phyloP scores from a whole-genome alignment of 1,140 invertebrate species.

The Aradophagus sp. region DNA sequence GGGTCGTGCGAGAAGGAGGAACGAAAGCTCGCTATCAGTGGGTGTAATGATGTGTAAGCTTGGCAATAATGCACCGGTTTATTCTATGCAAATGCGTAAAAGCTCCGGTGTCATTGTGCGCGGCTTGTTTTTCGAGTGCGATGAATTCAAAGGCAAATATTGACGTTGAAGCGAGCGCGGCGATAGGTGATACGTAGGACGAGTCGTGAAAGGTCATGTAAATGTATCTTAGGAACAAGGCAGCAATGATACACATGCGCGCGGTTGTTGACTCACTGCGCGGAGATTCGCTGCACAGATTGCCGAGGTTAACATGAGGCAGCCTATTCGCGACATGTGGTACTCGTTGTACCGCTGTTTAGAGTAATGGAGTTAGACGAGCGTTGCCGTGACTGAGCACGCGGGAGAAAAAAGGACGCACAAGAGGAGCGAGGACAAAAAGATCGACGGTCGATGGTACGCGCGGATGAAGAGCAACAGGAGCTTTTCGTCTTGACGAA shows the following conservation, averaged over 20 bases:
- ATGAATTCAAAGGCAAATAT: conserved; percentile 41
- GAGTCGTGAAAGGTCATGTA: conserved; percentile 54
- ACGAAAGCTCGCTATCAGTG: conserved; percentile 1
- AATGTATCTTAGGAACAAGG: conserved; percentile 42
- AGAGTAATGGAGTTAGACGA: conserved; percentile 53
- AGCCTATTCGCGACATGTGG: conserved; percentile 60
- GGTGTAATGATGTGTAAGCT: conserved; percentile 16
- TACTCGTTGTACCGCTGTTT: conserved; percentile 58
- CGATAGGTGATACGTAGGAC: conserved; percentile 29
- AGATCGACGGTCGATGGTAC: conserved; percentile 29
- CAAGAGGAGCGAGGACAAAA: conserved; percentile 2
- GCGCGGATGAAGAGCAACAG: conserved; percentile 37
- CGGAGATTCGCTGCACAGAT: conserved; percentile 46
- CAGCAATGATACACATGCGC: conserved; percentile 46
- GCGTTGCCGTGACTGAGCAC: background rate
- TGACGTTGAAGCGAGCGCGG: conserved; percentile 28
- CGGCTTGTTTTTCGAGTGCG: conserved; percentile 26
- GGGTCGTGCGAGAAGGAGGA: background rate
- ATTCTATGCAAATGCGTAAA: conserved; percentile 39
- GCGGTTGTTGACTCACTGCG: conserved; percentile 52
- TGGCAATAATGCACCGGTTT: conserved; percentile 17
- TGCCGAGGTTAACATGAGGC: conserved; percentile 49
- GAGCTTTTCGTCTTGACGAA: conserved; percentile 37
- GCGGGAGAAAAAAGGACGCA: background rate
- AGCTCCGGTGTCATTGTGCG: conserved; percentile 18